A percentile compares a stretch with the other conserved stretches of the same genome.
phyloP scores from a whole-genome alignment of 2,797 vertebrate genomes.

The Perodicticus potto region DNA sequence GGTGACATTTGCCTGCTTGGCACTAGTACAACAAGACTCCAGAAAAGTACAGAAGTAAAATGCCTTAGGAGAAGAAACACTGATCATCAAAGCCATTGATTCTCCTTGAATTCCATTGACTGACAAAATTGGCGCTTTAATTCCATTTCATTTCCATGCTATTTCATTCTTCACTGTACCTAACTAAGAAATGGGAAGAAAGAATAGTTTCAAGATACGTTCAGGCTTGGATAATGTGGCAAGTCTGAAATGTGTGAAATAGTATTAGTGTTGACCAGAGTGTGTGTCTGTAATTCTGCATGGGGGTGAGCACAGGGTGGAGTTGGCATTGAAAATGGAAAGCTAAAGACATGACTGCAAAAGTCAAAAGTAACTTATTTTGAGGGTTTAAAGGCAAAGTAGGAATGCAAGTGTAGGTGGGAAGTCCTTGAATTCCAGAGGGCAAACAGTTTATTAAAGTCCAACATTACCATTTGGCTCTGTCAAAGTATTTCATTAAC shows the following conservation, averaged over 20 bases:
- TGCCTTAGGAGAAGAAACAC: neutral
- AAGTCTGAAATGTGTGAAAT: neutral
- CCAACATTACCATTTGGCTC: conserved; percentile 29
- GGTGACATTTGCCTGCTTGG: neutral
- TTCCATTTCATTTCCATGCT: neutral
- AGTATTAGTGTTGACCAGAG: neutral
- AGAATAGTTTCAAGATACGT: neutral
- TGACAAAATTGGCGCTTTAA: neutral
- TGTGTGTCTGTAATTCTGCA: neutral
- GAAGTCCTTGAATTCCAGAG: conserved; percentile 53
- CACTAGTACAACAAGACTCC: neutral
- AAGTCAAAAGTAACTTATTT: conserved; percentile 4
- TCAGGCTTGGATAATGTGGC: neutral
- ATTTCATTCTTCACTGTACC: neutral
- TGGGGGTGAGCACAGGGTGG: neutral
- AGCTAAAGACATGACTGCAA: conserved; percentile 20
- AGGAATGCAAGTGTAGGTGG: neutral
- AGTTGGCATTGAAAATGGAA: neutral
- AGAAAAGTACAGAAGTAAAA: neutral
- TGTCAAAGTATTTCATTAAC: conserved; percentile 64
- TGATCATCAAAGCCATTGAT: neutral
- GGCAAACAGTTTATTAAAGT: conserved; percentile 30
- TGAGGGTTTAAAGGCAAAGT: conserved; percentile 16
- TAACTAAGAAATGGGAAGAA: neutral
- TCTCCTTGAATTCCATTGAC: neutral